Conservation (phyloP, 1,140 invertebrate species). For the Aphelinus atriplicis region DNA sequence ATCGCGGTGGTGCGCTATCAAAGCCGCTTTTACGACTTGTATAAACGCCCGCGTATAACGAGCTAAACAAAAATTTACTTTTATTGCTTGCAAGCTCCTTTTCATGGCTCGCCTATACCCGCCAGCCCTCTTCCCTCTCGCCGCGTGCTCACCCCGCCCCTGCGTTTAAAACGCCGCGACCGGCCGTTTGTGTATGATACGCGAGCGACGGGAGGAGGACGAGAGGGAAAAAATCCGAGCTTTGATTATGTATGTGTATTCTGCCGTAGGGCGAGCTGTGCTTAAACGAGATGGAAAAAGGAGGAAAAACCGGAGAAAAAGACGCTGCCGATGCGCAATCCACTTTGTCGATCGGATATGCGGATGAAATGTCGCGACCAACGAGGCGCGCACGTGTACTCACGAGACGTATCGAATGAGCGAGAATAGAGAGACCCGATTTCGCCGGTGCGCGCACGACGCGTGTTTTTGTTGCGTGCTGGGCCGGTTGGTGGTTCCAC, state of each 20-base stretch:
- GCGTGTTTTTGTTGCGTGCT: no score
- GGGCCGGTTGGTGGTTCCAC: no score
- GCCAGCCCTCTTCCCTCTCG: no score
- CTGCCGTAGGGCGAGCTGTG: background rate
- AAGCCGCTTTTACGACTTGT: constrained; percentile 13
- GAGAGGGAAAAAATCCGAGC: no score
- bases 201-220: no score
- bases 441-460: no score
- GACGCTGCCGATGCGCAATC: background rate
- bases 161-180: no score
- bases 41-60: constrained; percentile 20
- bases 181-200: no score
- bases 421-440: no score
- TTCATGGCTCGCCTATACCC: background rate
- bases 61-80: constrained; percentile 34
- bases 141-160: no score
- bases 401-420: no score
- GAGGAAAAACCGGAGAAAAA: background rate
- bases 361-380: constrained; percentile 17
- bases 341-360: constrained; percentile 16
- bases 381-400: background rate
- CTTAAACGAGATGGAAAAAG: constrained; percentile 5
- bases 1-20: constrained; percentile 5
- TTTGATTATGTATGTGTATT: no score
- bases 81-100: constrained; percentile 3